Evolutionary conservation across 1,140 invertebrate genomes (phyloP), one percentile per base, ranked within the genome.

Genomic region (Aethina tumida): DNA sequence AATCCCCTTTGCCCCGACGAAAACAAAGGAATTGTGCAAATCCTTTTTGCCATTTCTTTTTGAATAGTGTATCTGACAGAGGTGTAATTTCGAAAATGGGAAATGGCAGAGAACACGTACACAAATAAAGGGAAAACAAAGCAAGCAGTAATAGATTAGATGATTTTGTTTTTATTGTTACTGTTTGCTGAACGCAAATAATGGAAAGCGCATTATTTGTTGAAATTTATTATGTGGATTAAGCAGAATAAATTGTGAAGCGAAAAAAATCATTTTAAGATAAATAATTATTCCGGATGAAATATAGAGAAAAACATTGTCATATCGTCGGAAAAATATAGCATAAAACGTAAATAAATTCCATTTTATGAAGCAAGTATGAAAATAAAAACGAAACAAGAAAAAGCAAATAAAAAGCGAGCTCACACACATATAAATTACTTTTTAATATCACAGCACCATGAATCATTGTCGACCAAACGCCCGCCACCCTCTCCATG

Each of bases 401-500:
- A 49, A 55, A 53, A 35, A 30, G 43, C 44, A 47, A 48, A 50
- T 48, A 50, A 53, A 47, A 53, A 55, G 44, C 44, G 31, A 30
- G 40, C 49, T n/a, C n/a, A 43, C 48, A 47, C 52, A 56, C 53
- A 55, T 58, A 58, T 58, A 58, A 58, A 58, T 58, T 56, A 58
- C 55, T 58, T 58, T 58, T 58, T 56, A 58, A 58, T 56, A 58
- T 58, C 49, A 48, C 55, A 49, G 49, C 40, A 54, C 49, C 55
- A 55, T 58, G 55, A 58, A 58, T 57, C 55, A 56, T 53, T 52
- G 46, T n/a, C n/a, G n/a, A n/a, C n/a, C n/a, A n/a, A n/a, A n/a
- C n/a, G n/a, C n/a, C n/a, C n/a, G n/a, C n/a, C n/a, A n/a, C n/a
- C n/a, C n/a, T n/a, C n/a, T n/a, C n/a, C n/a, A n/a, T n/a, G n/a